Base-by-base conservation (phyloP, 2,113 vertebrate genomes). In the Saimiri boliviensis region DNA sequence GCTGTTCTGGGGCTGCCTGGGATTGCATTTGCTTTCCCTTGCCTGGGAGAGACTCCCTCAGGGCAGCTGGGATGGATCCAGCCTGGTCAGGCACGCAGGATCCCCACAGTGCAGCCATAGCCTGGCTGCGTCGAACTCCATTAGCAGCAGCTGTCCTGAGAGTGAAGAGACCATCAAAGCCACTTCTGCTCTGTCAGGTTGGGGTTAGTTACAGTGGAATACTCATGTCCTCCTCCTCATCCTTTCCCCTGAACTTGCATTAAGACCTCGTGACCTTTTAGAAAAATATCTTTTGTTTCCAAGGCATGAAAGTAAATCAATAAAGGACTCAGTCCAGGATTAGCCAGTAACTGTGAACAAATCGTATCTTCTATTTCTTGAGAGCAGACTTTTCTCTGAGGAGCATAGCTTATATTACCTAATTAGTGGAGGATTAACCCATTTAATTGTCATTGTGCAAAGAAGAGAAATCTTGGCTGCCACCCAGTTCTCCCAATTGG, bases 361-460 rank as follows among this genome's bases (percentile, higher is more conserved):
- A 81, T 45, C 5, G 0, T 70, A 68, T 35, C 58, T 80, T 92
- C 2, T 86, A 63, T 37, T 76, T 92, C 63, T 95, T 82, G 74
- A 92, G 66, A 82, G 76, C 79, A 73, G 49, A 60, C 60, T 87
- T 83, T 42, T 86, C 90, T 86, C 73, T 47, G 74, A 83, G 86
- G 60, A 93, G 20, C 63, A 12, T 6, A 35, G 47, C n/a, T 13
- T 77, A 68, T 45, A 92, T 52, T 89, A 92, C 56, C 84, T 95
- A 71, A 96, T 92, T 94, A 77, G 76, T 30, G 37, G 47, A 70
- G 16, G 83, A 73, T 86, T 85, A 96, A 73, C 89, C 27, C 91
- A 83, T 77, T 96, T 89, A 58, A 82, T 80, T 66, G 80, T 83
- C 89, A 76, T 5, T 94, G 71, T 82, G 71, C 82, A 88, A 73